phyloP scores from a whole-genome alignment of 2,797 vertebrate genomes.

The Spatula versicolor region DNA sequence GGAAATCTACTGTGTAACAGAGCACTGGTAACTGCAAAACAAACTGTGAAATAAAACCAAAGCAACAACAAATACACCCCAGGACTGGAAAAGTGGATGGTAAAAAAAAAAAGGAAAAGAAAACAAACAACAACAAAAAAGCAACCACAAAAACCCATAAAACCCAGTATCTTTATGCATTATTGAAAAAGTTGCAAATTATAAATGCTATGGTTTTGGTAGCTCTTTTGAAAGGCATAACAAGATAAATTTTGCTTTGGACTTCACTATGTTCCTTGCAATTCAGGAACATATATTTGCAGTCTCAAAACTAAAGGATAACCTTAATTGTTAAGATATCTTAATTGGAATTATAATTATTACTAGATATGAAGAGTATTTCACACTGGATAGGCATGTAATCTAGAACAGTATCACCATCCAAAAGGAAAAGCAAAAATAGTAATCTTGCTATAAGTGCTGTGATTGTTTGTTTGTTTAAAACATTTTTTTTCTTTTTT shows the following conservation, averaged over 20 bases:
- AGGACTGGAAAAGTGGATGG: not conserved
- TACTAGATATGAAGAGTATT: not conserved
- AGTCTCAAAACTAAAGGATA: not conserved
- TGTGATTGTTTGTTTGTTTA: slow-evolving; percentile 24
- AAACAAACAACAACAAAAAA: no score
- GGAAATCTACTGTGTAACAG: slow-evolving; percentile 12
- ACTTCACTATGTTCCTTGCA: not conserved
- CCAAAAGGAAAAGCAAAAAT: slow-evolving; percentile 26
- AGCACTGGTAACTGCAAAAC: slow-evolving; percentile 23
- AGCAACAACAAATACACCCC: not conserved
- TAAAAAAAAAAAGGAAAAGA: not conserved
- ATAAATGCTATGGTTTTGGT: not conserved
- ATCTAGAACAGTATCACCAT: not conserved
- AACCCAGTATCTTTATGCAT: fast-evolving
- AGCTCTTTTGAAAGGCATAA: not conserved
- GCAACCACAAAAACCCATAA: no score
- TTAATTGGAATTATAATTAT: not conserved
- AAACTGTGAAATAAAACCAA: slow-evolving; percentile 32
- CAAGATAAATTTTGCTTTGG: not conserved
- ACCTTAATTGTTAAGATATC: not conserved
- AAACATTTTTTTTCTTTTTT: slow-evolving; percentile 1
- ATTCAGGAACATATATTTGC: not conserved
- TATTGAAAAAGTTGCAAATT: not conserved
- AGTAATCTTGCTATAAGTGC: not conserved
- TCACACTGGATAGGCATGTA: not conserved